Conservation (phyloP, 1,140 invertebrate genomes). For the Brachionus calyciflorus region DNA sequence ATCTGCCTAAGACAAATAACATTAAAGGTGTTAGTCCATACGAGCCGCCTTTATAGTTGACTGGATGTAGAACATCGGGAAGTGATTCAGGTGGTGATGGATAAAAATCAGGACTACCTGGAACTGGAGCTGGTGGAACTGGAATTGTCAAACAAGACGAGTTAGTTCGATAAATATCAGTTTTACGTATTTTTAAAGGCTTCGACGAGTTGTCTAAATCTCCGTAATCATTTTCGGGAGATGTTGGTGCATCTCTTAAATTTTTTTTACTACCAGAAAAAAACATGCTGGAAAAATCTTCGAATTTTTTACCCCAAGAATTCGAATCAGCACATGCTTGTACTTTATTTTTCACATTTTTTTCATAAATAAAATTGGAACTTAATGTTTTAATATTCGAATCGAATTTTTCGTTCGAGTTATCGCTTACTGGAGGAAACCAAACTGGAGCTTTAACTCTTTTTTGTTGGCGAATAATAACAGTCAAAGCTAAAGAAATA, state of each 20-base stretch:
- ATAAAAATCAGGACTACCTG: conserved; percentile 1
- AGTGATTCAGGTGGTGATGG: conserved; percentile 40
- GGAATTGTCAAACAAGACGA: not conserved
- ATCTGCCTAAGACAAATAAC: conserved; percentile 14
- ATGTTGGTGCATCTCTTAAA: not conserved
- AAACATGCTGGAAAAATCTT: not conserved
- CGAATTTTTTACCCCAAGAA: not conserved
- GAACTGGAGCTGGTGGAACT: not conserved
- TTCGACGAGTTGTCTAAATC: not conserved
- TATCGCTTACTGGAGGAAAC: conserved; percentile 28
- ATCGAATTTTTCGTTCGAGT: not conserved
- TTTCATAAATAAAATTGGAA: not conserved
- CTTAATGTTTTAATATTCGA: not conserved
- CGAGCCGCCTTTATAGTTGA: conserved; percentile 17
- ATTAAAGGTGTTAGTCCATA: conserved; percentile 29
- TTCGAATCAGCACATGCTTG: not conserved
- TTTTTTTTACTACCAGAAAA: not conserved
- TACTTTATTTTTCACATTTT: too few relatives aligned
- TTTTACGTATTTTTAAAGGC: conserved; percentile 3
- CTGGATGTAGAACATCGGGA: conserved; percentile 9
- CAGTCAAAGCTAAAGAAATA: conserved; percentile 14
- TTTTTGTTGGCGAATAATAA: conserved; percentile 25
- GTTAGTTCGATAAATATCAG: not conserved
- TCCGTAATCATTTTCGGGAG: conserved; percentile 31
- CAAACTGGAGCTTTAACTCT: conserved; percentile 14